Base-by-base conservation (phyloP, 2,113 vertebrate species). In the Crotalus tigris region DNA sequence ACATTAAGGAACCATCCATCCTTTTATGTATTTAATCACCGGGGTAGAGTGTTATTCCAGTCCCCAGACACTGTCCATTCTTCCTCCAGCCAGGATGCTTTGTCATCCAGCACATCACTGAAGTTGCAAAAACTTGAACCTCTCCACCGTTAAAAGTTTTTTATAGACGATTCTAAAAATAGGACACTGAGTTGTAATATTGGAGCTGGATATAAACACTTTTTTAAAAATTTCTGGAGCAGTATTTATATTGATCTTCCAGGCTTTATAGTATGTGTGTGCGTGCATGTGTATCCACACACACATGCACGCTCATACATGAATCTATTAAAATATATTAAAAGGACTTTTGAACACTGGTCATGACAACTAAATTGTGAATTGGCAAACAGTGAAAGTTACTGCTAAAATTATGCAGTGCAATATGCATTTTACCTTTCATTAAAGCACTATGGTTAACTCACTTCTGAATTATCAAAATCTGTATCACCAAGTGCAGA, bases 11-110 rank as follows among this genome's bases (percentile, higher is more conserved):
- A 99, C 97, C 99, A 99, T 91, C 99, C 99, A 0, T 99, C 99
- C 90, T 99, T 99, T 97, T 99, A 99, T 97, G 98, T 99, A 94
- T 99, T 99, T 98, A 99, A 99, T 95, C 99, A 99, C 96, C 98
- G 99, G 92, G 99, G 99, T 93, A 97, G 98, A 97, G 98, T 99
- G 95, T 96, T 99, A 91, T 99, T 99, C 97, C 97, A 97, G 95
- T 95, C 98, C 69, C 98, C 98, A 2, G 98, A 99, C 91, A 97
- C 98, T 94, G 97, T 98, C 95, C 96, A 96, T 96, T 97, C 98
- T 57, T 98, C 98, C 93, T 97, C 96, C 97, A 98, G 97, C 94
- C 97, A 98, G 97, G 98, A 99, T 96, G 98, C 98, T 53, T 97
- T 99, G 95, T 98, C 97, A 81, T 98, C 98, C 97, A 99, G 98